Conservation (phyloP, 1,140 invertebrate species). For the Psilanteris sp. region DNA sequence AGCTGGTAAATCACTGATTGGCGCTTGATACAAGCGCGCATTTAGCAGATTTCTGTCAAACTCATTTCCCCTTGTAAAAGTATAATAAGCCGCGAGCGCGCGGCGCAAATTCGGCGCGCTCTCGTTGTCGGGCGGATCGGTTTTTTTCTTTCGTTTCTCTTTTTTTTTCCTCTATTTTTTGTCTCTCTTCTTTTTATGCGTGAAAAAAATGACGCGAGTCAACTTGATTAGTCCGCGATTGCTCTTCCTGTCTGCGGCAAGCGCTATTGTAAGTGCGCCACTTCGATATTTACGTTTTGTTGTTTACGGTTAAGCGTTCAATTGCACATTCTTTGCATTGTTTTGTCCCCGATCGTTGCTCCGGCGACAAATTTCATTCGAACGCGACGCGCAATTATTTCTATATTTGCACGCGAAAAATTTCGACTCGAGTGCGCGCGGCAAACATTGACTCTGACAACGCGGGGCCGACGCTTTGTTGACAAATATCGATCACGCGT, state of each 20-base stretch:
- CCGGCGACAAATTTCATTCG: conserved; percentile 6
- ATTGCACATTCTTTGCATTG: conserved; percentile 27
- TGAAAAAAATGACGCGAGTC: conserved; percentile 38
- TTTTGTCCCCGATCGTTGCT: conserved; percentile 10
- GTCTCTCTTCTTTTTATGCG: no score
- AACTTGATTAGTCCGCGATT: conserved; percentile 51
- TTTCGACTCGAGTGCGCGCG: no score
- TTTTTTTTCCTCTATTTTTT: no score
- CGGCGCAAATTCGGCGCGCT: conserved; percentile 3
- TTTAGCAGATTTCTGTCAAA: conserved; percentile 61
- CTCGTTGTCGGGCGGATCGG: conserved; percentile 41
- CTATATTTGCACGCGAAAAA: no score
- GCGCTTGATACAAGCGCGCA: conserved; percentile 65
- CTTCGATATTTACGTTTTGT: conserved; percentile 33
- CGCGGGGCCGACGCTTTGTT: no score
- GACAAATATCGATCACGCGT: no score
- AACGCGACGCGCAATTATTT: no score
- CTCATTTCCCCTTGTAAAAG: conserved; percentile 74
- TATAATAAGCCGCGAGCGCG: conserved; percentile 68
- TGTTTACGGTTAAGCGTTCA: conserved; percentile 27
- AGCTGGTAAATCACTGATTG: conserved; percentile 74
- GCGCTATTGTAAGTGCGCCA: conserved; percentile 24
- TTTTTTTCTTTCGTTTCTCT: no score
- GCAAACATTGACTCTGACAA: no score
- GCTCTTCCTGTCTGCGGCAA: conserved; percentile 33